A percentile compares a stretch with the other conserved stretches of the same genome.
Evolutionary conservation across 2,113 vertebrate genomes (phyloP).

Genomic region (Malurus alboscapulatus): DNA sequence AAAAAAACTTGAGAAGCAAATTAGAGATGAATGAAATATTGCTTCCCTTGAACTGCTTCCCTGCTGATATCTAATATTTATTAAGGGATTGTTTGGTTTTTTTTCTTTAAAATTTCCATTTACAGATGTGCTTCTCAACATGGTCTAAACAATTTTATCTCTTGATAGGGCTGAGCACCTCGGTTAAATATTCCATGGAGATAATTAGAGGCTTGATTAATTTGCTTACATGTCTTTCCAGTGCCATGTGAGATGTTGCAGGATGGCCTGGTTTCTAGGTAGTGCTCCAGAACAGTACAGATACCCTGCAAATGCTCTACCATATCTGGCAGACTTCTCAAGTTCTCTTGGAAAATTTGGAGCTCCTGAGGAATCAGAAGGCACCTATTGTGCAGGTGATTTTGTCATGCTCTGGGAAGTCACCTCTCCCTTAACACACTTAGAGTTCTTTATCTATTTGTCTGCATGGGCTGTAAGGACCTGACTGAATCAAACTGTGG

Average conservation of each 20-base stretch:
- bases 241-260: neutral
- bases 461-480: neutral
- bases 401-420: rapidly evolving
- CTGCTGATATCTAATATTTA: neutral
- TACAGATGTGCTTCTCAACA: neutral
- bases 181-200: neutral
- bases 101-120: neutral
- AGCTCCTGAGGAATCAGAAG: neutral
- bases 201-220: neutral
- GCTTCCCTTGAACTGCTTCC: neutral
- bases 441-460: neutral
- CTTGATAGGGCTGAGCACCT: neutral
- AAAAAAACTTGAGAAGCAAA: neutral
- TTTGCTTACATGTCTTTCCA: neutral
- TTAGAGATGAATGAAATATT: neutral
- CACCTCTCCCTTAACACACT: neutral
- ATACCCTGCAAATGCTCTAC: neutral
- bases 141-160: neutral
- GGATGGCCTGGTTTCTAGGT: neutral
- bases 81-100: neutral
- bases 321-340: neutral
- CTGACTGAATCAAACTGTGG: neutral
- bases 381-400: neutral
- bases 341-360: neutral
- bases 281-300: neutral